Base-by-base conservation (phyloP, 2,797 vertebrate species). In the Eleutherodactylus coqui region DNA sequence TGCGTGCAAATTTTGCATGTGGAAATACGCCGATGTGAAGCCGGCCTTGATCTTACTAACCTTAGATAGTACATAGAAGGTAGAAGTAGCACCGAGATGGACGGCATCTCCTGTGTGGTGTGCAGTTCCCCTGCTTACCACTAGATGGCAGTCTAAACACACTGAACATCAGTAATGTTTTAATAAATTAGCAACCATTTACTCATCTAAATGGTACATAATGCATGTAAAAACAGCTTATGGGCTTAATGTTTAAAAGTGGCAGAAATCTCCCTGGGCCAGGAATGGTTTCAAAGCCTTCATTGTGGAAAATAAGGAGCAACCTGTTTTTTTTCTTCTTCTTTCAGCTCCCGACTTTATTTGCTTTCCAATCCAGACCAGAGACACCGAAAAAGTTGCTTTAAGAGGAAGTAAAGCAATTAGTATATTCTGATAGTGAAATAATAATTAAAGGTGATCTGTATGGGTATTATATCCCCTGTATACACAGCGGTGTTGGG, bases 141-240 rank as follows among this genome's bases (percentile, higher is more conserved):
- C 49, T 87, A 87, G 86, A 58, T 87, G 86, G 86, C 82, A 87
- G 24, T 79, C 86, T 84, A 79, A 75, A 87, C 86, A 87, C 86
- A 55, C 67, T 49, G 36, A 80, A 79, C 14, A 62, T 21, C 3
- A 6, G 36, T 34, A 47, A 70, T 51, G 32, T 32, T 49, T 43
- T 36, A 43, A 67, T 82, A 86, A 82, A 86, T 86, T 69, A 77
- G 47, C 70, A 77, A 34, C 47, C 79, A 67, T 86, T 77, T 82
- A 86, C 78, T 72, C 76, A 79, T 55, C 45, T 79, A 64, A 80
- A 80, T 85, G 64, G 29, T 38, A 80, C 41, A 85, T 62, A 75
- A 86, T 76, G 64, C 69, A 75, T 17, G 41, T 75, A 69, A 85
- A 73, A 80, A 73, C 13, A 72, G 84, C 75, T 79, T 79, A 80